Evolutionary conservation across 35 echinoderm and acorn worm species (phyloP).

Genomic region (Stichopus chloronotus): DNA sequence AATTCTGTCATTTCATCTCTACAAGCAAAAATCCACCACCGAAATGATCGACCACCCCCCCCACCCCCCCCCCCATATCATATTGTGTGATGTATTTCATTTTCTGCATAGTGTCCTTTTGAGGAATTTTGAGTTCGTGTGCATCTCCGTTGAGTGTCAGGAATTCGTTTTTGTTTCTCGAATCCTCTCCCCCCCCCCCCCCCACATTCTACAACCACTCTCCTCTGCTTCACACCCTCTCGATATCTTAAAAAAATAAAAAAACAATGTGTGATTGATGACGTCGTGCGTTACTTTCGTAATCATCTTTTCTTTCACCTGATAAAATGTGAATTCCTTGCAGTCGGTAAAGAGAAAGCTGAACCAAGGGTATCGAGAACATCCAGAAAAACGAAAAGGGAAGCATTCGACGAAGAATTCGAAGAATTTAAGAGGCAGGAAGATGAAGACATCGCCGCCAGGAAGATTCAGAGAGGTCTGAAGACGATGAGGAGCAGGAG

Average conservation of each 20-base stretch:
- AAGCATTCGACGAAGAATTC: constrained; percentile 53
- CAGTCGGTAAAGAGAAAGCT: constrained; percentile 44
- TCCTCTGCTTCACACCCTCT: neutral
- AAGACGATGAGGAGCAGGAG: constrained; percentile 59
- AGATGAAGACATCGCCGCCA: constrained; percentile 58
- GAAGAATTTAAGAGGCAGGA: constrained; percentile 57
- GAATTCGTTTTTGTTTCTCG: no score
- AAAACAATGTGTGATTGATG: neutral
- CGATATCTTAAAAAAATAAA: neutral
- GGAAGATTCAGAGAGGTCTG: constrained; percentile 58
- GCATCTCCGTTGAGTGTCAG: no score
- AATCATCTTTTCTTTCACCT: neutral
- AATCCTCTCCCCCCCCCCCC: no score
- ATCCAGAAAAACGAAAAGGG: constrained; percentile 20
- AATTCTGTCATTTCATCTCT: no score
- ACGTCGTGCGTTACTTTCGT: neutral
- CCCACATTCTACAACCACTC: neutral
- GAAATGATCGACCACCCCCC: no score
- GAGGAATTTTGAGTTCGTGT: no score
- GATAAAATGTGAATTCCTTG: neutral
- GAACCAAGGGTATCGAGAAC: constrained; percentile 2
- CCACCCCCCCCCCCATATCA: no score
- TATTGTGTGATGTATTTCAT: no score
- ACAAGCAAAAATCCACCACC: no score
- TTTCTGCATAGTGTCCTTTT: no score